phyloP scores from a whole-genome alignment of 2,113 vertebrate species.

The Ahaetulla prasina region DNA sequence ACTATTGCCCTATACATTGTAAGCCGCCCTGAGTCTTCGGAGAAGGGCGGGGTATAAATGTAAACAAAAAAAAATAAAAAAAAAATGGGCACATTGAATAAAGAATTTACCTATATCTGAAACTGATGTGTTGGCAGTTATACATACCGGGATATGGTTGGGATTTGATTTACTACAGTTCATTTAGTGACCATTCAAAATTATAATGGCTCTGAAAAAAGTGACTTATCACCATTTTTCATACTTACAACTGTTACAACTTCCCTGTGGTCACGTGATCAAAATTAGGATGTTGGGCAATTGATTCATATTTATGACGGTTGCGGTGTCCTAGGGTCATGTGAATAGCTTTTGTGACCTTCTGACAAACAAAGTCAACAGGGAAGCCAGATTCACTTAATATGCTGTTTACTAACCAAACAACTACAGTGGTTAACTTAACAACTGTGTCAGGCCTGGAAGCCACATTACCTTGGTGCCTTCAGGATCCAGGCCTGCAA shows the following conservation, averaged over 20 bases:
- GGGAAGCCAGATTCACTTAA: too few relatives aligned
- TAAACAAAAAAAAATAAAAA: too few relatives aligned
- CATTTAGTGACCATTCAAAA: neutral
- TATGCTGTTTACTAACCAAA: too few relatives aligned
- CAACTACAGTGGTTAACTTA: too few relatives aligned
- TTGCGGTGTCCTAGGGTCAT: neutral
- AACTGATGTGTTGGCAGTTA: neutral
- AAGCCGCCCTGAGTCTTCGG: too few relatives aligned
- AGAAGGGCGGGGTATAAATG: too few relatives aligned
- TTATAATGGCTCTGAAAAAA: neutral
- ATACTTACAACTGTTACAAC: neutral
- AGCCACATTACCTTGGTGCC: too few relatives aligned
- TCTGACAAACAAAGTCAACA: too few relatives aligned
- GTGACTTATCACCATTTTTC: neutral
- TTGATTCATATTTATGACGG: neutral
- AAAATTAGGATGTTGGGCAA: neutral
- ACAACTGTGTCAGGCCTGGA: too few relatives aligned
- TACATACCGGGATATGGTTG: neutral
- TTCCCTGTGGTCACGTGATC: neutral
- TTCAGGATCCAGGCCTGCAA: too few relatives aligned
- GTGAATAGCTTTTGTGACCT: neutral
- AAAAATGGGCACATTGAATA: neutral
- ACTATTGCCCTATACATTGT: too few relatives aligned
- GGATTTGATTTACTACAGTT: neutral
- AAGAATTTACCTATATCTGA: neutral